Evolutionary conservation across 2,888 invertebrate genomes (phyloP).

Genomic region (Pristionchus entomophagus): DNA sequence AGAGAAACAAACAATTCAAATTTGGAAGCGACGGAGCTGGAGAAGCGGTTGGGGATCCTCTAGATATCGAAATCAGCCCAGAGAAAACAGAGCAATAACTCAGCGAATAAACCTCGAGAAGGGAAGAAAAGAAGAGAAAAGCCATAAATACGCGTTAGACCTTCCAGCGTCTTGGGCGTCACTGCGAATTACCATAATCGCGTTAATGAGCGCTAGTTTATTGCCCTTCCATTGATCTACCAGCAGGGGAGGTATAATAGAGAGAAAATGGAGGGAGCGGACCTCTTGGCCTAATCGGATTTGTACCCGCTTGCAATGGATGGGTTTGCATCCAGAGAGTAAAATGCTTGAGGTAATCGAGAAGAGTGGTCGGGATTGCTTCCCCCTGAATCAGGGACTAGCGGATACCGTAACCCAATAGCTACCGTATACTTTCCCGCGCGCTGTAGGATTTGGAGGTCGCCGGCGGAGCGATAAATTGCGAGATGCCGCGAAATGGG

Average conservation of each 20-base stretch:
- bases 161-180: background rate
- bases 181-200: slow-evolving; percentile 33
- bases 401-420: background rate
- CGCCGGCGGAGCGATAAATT: slow-evolving; percentile 2
- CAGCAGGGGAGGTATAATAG: background rate
- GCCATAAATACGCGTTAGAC: slow-evolving; percentile 26
- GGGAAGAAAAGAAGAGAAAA: background rate
- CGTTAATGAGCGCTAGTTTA: slow-evolving; percentile 14
- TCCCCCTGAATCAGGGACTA: background rate
- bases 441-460: background rate
- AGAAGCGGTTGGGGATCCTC: slow-evolving; percentile 10
- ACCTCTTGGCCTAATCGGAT: background rate
- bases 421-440: background rate
- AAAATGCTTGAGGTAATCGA: background rate
- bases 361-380: background rate
- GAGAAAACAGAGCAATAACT: background rate
- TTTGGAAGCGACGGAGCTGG: too few relatives aligned
- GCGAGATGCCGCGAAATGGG: slow-evolving; percentile 5
- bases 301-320: background rate
- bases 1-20: slow-evolving; percentile 39
- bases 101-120: background rate
- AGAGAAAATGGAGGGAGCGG: slow-evolving; percentile 9
- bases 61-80: background rate
- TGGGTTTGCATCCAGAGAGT: background rate
- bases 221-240: background rate